Conservation (phyloP, 2,113 vertebrate genomes). For the Hippocampus comes region DNA sequence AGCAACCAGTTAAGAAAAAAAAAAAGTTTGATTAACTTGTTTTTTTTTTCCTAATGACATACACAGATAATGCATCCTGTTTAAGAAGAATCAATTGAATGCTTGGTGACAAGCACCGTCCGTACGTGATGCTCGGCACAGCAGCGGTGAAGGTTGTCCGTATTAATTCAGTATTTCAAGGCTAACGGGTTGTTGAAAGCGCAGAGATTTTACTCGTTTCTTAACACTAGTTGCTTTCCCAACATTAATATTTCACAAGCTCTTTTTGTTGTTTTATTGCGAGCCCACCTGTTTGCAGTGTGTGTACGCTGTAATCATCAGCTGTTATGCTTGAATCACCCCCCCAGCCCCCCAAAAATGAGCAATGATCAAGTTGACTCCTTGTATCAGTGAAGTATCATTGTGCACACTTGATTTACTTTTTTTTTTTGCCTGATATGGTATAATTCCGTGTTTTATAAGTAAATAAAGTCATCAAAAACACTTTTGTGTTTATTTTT, state of each 20-base stretch:
- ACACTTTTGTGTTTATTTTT: neutral
- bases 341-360: conserved; percentile 19
- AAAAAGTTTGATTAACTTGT: neutral
- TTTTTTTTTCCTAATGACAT: conserved; percentile 18
- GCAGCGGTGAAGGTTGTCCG: neutral
- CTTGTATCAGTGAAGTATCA: conserved; percentile 33
- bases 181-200: conserved; percentile 18
- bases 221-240: neutral
- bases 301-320: conserved; percentile 23
- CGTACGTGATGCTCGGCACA: neutral
- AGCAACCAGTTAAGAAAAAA: neutral
- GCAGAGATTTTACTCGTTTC: neutral
- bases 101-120: neutral
- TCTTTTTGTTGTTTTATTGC: conserved; percentile 13
- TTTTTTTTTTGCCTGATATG: conserved; percentile 49
- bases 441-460: conserved; percentile 53
- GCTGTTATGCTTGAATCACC: conserved; percentile 16
- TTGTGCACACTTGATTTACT: conserved; percentile 36
- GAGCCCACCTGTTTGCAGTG: conserved; percentile 28
- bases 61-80: neutral
- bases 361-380: conserved; percentile 48
- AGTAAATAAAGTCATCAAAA: conserved; percentile 52
- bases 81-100: conserved; percentile 31
- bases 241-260: neutral
- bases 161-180: conserved; percentile 23